Base-by-base conservation (phyloP, 2,797 vertebrate species). In the Rhinatrema bivittatum region DNA sequence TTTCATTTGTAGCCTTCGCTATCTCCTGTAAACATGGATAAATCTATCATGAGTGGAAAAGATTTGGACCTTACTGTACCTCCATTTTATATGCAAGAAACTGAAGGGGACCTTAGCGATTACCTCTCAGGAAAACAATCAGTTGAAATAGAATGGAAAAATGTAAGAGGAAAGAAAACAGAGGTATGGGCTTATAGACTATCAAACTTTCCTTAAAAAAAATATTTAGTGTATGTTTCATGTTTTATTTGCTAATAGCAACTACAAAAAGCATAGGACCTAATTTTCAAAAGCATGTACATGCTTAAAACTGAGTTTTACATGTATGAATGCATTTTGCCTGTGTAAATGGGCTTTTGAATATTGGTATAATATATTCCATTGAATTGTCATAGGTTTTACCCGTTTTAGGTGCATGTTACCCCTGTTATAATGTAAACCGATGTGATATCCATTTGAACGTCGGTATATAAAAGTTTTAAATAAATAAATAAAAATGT, bases 1-100 rank as follows among this genome's bases (percentile, higher is more conserved):
- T 25, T 42, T 50, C 5, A 41, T 36, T 24, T 57, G 16, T 26
- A 81, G 72, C 21, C 39, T 16, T 64, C 15, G 5, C 18, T 63
- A 29, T 45, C 20, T 4, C 11, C 38, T 16, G 20, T 38, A 23
- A 25, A 14, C 44, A 46, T 24, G 0, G 47, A 21, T n/a, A 56
- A 55, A 61, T 12, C 27, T 34, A 8, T 29, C 13, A 6, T 39
- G 31, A 45, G 38, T 50, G 52, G 20, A 26, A 58, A 69, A 59
- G 29, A 2, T 10, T 20, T 7, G 20, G 30, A 63, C 20, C 22
- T 40, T 36, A 16, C 52, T 40, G 23, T 32, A 13, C 16, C 45
- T 41, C 46, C 42, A 3, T n/a, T n/a, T n/a, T n/a, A n/a, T n/a
- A 21, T 20, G 6, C 24, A 37, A 53, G 13, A 17, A 4, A 3